Base-by-base conservation (phyloP, 2,888 invertebrate species). In the Amphipyra berbera region DNA sequence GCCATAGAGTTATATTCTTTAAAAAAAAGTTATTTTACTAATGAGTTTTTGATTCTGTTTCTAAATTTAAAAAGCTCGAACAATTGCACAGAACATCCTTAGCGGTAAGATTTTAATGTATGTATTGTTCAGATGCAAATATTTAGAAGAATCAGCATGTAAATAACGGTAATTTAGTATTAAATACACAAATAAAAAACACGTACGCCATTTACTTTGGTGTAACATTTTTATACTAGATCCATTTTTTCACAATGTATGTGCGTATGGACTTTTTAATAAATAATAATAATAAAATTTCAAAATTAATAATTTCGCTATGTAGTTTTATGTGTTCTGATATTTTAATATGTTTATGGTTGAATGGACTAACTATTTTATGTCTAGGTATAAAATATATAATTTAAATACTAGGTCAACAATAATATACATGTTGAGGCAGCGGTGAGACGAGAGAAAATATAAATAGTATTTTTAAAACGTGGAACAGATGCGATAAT, bases 101-200 rank as follows among this genome's bases (percentile, higher is more conserved):
- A 93, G 91, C 57, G 66, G 66, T 95, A 93, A 94, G 93, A 89
- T 93, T 94, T 93, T 93, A 94, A 92, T 91, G 92, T 90, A 90
- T 91, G 92, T 94, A 93, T 93, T 94, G 93, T 95, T 95, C 94
- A 94, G 94, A 94, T 93, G 94, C 93, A 93, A 91, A 94, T 94
- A 94, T 95, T 94, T 93, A 93, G 94, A 92, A 92, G 94, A 90
- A 92, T 90, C 90, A 88, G 86, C 90, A 88, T 94, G 94, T 94
- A 94, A 92, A 93, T 94, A 94, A 90, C 84, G 82, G 78, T 88
- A 88, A 87, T 82, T 86, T 89, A 90, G 87, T 85, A 78, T 85
- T 87, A 85, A 89, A 80, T 81, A 67, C 52, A 67, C 65, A 53
- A 58, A 66, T 49, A 82, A 79, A n/a, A 82, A 76, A 13, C 64